These are phyloP conservation scores for Catamblyrhynchus diadema DNA, from an alignment of 2,797 vertebrate species.

Conservation along the genomic window DNA sequence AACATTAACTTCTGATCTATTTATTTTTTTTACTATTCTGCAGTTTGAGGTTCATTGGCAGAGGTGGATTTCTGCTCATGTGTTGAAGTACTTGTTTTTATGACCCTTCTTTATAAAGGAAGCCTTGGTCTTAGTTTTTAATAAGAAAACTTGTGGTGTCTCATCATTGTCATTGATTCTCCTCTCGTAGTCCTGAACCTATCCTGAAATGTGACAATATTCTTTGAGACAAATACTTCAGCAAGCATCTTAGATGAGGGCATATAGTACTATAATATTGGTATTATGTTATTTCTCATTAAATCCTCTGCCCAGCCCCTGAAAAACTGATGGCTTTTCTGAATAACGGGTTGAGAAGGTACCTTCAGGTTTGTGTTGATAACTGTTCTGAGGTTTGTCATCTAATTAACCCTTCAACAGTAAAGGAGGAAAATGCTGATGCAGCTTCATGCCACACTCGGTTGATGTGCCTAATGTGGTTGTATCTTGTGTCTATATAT, in stretches of 20 bases:
- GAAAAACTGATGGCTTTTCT: neutral
- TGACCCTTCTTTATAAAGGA: neutral
- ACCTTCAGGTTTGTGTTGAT: neutral
- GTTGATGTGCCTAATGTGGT: neutral
- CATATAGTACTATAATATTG: neutral
- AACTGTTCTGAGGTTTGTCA: neutral
- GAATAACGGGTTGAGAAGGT: neutral
- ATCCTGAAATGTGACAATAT: neutral
- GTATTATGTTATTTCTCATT: neutral
- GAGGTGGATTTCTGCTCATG: rapidly evolving
- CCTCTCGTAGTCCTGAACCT: neutral
- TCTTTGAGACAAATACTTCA: neutral
- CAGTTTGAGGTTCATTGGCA: neutral
- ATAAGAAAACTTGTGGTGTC: neutral
- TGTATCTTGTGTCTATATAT: neutral
- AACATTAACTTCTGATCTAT: neutral
- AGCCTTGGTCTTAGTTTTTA: neutral
- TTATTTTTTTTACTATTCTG: neutral
- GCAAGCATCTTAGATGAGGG: neutral
- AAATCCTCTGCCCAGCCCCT: neutral
- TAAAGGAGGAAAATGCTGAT: neutral
- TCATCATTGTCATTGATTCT: neutral
- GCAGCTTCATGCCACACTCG: neutral
- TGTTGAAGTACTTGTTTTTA: neutral
- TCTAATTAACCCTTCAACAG: neutral